phyloP scores from a whole-genome alignment of 1,140 invertebrate species.

The Brachionus manjavacas region DNA sequence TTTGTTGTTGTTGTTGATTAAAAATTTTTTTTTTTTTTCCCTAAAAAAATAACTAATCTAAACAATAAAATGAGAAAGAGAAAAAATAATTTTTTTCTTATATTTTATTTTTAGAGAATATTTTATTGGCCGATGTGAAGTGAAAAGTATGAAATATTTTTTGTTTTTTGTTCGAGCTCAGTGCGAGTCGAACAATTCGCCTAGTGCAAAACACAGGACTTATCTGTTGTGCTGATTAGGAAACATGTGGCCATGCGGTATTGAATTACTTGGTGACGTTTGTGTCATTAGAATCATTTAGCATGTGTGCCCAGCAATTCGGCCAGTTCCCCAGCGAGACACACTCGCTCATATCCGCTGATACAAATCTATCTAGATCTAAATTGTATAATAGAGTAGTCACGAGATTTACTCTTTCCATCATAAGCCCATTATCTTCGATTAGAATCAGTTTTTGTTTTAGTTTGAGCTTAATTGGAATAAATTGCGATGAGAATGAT shows the following conservation, averaged over 20 bases:
- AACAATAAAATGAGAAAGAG: neutral
- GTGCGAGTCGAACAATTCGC: neutral
- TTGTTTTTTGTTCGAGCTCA: neutral
- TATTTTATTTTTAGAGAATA: neutral
- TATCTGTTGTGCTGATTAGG: neutral
- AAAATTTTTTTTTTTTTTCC: neutral
- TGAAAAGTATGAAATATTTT: neutral
- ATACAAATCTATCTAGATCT: conserved; percentile 20
- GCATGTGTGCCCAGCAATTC: neutral
- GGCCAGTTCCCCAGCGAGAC: neutral
- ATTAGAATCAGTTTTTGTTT: conserved; percentile 32
- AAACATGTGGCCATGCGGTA: neutral
- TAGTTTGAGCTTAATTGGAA: conserved; percentile 22
- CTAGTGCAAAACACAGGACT: neutral
- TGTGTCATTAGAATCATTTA: neutral
- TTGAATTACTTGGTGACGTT: conserved; percentile 14
- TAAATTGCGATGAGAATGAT: conserved; percentile 13
- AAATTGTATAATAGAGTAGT: neutral
- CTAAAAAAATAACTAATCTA: neutral
- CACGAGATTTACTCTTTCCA: neutral
- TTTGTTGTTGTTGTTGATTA: neutral
- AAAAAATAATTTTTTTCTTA: neutral
- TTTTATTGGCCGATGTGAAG: neutral
- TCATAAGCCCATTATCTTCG: conserved; percentile 16
- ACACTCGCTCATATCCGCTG: neutral